These are phyloP conservation scores for Glossophaga mutica DNA, from an alignment of 2,797 vertebrate genomes.

Conservation along the genomic window DNA sequence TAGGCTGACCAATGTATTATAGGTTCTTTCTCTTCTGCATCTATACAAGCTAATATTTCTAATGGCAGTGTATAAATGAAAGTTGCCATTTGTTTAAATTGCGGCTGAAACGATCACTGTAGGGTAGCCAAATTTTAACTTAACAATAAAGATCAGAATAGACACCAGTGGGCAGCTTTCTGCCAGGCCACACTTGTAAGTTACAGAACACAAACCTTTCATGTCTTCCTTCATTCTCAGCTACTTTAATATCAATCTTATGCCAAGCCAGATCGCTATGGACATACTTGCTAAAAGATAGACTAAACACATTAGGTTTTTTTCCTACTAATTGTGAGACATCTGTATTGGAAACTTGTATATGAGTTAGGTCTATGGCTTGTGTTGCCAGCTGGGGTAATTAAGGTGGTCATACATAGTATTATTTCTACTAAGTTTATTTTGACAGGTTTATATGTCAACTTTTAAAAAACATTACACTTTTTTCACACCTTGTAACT, in stretches of 20 bases:
- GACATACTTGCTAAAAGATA: not conserved
- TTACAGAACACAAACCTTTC: not conserved
- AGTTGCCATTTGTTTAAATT: not conserved
- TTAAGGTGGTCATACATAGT: not conserved
- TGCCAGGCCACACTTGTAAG: not conserved
- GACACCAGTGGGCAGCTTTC: not conserved
- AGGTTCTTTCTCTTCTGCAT: not conserved
- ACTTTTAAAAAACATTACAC: not conserved
- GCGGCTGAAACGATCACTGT: not conserved
- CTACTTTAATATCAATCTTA: not conserved
- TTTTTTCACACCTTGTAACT: not conserved
- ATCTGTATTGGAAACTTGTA: not conserved
- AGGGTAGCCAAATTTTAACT: not conserved
- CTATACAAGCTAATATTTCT: not conserved
- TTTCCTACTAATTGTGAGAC: not conserved
- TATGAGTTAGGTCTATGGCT: not conserved
- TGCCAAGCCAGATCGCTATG: not conserved
- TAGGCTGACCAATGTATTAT: not conserved
- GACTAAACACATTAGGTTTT: not conserved
- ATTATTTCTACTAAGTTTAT: not conserved
- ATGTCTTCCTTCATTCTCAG: not conserved
- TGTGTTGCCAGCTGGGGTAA: not conserved
- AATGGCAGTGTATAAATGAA: not conserved
- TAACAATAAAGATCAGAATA: not conserved
- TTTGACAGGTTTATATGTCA: not conserved